These are phyloP conservation scores for Melanargia galathea DNA, from an alignment of 2,888 invertebrate species.

Conservation along the genomic window DNA sequence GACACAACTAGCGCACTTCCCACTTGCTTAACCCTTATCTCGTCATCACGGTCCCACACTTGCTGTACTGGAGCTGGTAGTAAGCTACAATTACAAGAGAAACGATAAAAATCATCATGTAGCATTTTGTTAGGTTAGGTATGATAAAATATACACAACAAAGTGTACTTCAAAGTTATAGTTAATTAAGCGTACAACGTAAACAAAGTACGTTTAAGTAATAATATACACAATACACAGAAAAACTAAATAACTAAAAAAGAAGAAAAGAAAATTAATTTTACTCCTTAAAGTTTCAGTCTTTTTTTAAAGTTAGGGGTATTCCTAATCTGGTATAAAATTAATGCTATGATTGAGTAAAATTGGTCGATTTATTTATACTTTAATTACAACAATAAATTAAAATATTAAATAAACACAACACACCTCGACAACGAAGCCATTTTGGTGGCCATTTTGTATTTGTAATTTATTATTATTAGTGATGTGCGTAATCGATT, in stretches of 20 bases:
- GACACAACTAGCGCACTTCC: slow-evolving; percentile 88
- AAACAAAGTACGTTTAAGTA: not conserved
- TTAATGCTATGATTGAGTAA: not conserved
- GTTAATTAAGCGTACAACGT: not conserved
- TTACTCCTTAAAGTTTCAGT: not conserved
- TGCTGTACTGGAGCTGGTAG: slow-evolving; percentile 94
- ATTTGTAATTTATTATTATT: too few species aligned
- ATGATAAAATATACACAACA: not conserved
- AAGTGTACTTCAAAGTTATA: not conserved
- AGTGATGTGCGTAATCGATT: too few species aligned
- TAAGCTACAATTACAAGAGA: slow-evolving; percentile 81
- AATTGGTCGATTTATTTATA: not conserved
- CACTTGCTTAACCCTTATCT: slow-evolving; percentile 81
- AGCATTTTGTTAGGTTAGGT: not conserved
- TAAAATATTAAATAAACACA: slow-evolving; percentile 24
- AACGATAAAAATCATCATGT: not conserved
- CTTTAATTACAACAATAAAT: not conserved
- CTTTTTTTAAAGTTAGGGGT: not conserved
- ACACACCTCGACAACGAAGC: slow-evolving; percentile 74
- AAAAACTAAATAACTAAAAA: not conserved
- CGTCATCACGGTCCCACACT: slow-evolving; percentile 95
- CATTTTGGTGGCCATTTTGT: slow-evolving; percentile 50
- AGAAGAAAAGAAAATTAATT: not conserved
- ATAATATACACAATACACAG: not conserved
- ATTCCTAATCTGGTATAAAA: not conserved